phyloP scores from a whole-genome alignment of 2,113 vertebrate species.

The Chinchilla lanigera region DNA sequence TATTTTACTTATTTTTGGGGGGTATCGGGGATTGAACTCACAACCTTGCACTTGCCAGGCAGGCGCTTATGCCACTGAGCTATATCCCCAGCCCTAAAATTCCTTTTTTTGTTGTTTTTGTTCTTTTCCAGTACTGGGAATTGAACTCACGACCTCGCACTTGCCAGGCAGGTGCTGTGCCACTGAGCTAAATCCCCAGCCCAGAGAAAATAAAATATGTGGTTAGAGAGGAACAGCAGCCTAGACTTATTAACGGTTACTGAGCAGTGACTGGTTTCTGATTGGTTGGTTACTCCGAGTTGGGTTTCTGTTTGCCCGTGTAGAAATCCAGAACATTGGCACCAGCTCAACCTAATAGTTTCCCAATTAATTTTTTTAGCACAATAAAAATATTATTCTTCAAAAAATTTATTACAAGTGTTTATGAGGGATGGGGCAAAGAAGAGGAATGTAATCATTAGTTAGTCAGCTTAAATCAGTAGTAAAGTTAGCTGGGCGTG shows the following conservation, averaged over 20 bases:
- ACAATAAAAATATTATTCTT: neutral
- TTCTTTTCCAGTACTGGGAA: no score
- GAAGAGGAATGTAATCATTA: neutral
- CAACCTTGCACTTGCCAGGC: no score
- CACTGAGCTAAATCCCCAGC: no score
- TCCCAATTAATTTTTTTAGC: neutral
- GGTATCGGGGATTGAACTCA: no score
- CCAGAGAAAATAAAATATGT: neutral
- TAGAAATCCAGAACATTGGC: neutral
- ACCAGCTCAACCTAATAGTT: neutral
- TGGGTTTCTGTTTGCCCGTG: neutral
- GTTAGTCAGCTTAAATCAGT: constrained; percentile 30
- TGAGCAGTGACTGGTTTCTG: neutral
- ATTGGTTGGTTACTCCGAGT: neutral
- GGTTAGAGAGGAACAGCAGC: neutral
- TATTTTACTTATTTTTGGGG: no score
- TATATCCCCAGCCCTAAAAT: no score
- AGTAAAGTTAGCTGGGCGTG: no score
- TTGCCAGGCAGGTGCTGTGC: no score
- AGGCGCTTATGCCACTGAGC: no score
- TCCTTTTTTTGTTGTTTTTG: no score
- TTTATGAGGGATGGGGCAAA: neutral
- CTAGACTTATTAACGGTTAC: neutral
- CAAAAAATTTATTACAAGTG: neutral
- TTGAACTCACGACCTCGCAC: no score